Evolutionary conservation across 2,888 invertebrate species (phyloP), one percentile per base, ranked within the genome.

Genomic region (Clitarchus hookeri): DNA sequence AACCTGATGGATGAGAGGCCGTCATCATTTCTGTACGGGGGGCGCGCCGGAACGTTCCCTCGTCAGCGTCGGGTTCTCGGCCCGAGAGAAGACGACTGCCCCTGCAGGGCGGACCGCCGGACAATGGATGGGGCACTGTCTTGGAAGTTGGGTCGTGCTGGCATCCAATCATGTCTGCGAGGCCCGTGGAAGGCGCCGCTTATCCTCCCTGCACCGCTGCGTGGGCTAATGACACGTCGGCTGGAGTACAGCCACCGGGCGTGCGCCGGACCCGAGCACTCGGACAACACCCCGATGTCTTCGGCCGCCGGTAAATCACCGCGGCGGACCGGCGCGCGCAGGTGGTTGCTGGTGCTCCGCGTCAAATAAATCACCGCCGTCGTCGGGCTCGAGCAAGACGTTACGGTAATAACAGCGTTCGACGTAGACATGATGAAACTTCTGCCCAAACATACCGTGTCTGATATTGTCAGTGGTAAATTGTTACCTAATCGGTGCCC

Each of bases 61-160:
- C 53, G 53, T 53, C 19, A 65, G 65, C 8, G 65, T n/a, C 19
- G n/a, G n/a, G n/a, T n/a, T n/a, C n/a, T n/a, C n/a, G 36, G 36
- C 4, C 48, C 1, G 48, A 48, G 48, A 11, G 11, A 11, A 48
- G 48, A 48, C 48, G 48, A 48, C 12, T 13, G 0, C 16, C 48
- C 48, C 48, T 16, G 11, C 12, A 16, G n/a, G 65, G 23, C 13
- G 23, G 65, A 65, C 65, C 16, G 16, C 65, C 65, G 65, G 65
- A 65, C 65, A 65, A 65, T 65, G 65, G 65, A 65, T n/a, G 65
- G n/a, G 65, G 65, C 65, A n/a, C n/a, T 19, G 65, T 65, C 65
- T 65, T 8, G 65, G 65, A 65, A n/a, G 65, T n/a, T 23, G 65
- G 23, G n/a, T n/a, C 65, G 65, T n/a, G 65, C 65, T 65, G 65